Conservation (phyloP, 1,140 invertebrate genomes). For the Holcopasites calliopsidis region DNA sequence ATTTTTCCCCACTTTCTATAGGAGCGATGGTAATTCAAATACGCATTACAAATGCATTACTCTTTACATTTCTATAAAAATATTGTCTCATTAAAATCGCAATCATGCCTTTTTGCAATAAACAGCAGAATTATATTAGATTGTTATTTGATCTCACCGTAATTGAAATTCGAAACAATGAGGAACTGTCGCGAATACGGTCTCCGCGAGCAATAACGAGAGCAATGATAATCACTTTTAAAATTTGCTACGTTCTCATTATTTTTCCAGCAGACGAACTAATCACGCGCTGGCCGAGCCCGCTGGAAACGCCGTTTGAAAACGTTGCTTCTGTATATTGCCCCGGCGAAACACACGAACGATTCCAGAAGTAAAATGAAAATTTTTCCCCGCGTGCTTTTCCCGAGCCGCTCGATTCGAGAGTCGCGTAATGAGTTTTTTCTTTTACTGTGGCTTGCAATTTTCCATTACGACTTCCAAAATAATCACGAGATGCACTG, state of each 20-base stretch:
- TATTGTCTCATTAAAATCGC: no score
- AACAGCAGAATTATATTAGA: no score
- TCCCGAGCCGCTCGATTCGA: neutral
- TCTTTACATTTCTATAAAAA: no score
- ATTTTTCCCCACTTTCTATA: no score
- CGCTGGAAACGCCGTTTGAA: neutral
- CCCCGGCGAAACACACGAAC: neutral
- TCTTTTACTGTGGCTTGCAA: neutral
- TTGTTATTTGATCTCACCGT: no score
- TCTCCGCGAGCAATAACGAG: neutral
- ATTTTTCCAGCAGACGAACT: neutral
- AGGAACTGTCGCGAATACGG: no score
- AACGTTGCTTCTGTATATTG: neutral
- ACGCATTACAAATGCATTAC: no score
- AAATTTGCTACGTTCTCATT: neutral
- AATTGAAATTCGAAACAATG: neutral
- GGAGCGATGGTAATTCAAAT: no score
- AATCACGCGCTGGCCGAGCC: neutral
- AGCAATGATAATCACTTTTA: neutral
- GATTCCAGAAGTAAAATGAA: constrained; percentile 5
- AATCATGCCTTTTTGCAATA: no score
- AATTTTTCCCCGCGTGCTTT: constrained; percentile 21
- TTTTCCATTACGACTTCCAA: neutral
- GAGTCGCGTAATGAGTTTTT: constrained; percentile 21
- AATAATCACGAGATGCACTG: neutral